phyloP scores from a whole-genome alignment of 2,113 vertebrate genomes.

The Engraulis encrasicolus region DNA sequence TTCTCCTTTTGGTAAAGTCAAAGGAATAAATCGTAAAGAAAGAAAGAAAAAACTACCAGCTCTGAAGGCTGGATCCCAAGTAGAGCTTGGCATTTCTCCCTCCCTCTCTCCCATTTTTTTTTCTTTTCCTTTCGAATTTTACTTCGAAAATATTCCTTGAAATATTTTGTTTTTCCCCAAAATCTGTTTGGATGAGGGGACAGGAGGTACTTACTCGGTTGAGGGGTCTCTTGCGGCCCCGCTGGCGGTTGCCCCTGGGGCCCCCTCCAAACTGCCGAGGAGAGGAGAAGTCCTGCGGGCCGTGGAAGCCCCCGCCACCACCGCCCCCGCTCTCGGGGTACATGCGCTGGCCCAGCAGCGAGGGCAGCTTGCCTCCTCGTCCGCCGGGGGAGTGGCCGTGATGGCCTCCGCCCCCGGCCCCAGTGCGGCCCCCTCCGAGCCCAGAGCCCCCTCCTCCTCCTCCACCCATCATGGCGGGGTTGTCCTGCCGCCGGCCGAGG shows the following conservation, averaged over 20 bases:
- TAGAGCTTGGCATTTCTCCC: no score
- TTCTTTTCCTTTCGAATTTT: neutral
- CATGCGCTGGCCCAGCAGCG: slow-evolving; percentile 91
- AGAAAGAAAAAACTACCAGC: no score
- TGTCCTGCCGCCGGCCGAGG: slow-evolving; percentile 75
- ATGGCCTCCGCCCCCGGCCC: slow-evolving; percentile 54
- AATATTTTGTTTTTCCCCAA: slow-evolving; percentile 41
- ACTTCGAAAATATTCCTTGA: no score
- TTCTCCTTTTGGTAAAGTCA: no score
- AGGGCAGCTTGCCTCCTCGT: slow-evolving; percentile 87
- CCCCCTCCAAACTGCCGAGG: slow-evolving; percentile 84
- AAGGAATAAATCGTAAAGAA: no score
- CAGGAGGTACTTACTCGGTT: slow-evolving; percentile 85
- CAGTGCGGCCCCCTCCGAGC: slow-evolving; percentile 66
- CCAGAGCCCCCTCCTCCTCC: slow-evolving; percentile 64
- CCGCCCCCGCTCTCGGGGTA: slow-evolving; percentile 68
- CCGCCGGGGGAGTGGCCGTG: slow-evolving; percentile 70
- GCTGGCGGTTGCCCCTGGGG: slow-evolving; percentile 81
- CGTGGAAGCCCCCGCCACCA: slow-evolving; percentile 69
- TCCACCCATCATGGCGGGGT: slow-evolving; percentile 75
- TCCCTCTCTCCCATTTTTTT: no score
- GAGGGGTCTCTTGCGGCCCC: slow-evolving; percentile 84
- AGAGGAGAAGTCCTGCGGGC: slow-evolving; percentile 83
- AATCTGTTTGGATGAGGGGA: no score
- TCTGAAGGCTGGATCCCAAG: no score